Evolutionary conservation across 1,140 invertebrate genomes (phyloP).

Genomic region (Rhysida immarginata): DNA sequence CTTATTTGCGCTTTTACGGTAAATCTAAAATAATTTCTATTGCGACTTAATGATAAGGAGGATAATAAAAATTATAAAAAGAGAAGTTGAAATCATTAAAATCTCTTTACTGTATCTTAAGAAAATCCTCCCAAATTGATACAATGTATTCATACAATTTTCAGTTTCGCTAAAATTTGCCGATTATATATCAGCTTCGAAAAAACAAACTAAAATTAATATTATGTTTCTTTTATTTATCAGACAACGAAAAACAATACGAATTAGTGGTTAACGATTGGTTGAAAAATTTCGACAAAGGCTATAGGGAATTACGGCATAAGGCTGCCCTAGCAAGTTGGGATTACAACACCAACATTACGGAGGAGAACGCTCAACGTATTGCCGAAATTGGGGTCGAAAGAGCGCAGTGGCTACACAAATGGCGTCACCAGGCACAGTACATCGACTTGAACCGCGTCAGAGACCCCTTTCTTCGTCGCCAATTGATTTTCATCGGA

Average conservation of each 20-base stretch:
- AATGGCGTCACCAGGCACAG: conserved; percentile 1
- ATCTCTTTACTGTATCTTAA: too few species aligned
- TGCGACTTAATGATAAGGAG: too few species aligned
- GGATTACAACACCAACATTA: conserved; percentile 31
- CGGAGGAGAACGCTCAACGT: conserved; percentile 45
- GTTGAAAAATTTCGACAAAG: conserved; percentile 1
- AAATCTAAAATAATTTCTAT: too few species aligned
- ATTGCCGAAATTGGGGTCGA: background rate
- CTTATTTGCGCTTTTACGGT: too few species aligned
- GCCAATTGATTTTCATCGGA: background rate
- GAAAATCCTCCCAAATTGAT: too few species aligned
- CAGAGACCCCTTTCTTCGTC: background rate
- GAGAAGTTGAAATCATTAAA: too few species aligned
- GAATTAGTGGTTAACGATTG: background rate
- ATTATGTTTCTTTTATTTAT: too few species aligned
- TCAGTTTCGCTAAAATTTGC: too few species aligned
- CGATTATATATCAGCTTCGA: too few species aligned
- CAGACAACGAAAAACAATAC: background rate
- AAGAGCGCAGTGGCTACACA: background rate
- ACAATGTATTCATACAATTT: too few species aligned
- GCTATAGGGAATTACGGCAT: background rate
- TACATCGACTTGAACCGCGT: background rate
- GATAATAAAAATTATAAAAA: too few species aligned
- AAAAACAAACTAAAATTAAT: too few species aligned
- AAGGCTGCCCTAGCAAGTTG: background rate